Base-by-base conservation (phyloP, 2,113 vertebrate genomes). In the Toxotes chatareus region DNA sequence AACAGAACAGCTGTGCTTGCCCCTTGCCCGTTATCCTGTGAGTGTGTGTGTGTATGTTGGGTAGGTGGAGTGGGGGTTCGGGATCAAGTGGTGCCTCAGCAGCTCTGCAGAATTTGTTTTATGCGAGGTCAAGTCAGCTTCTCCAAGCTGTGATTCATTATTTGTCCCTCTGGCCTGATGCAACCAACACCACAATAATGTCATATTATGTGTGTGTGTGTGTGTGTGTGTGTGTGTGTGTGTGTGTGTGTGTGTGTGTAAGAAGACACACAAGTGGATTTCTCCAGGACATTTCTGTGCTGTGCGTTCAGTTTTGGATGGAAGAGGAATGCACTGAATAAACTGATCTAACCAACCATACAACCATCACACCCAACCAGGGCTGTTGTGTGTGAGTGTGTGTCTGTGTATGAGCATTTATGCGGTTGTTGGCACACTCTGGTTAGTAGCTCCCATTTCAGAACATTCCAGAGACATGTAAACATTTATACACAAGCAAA, bases 391-490 rank as follows among this genome's bases (percentile, higher is more conserved):
- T 17, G 32, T 74, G 34, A 55, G 53, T 38, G 21, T 62, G 27
- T 47, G 55, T 55, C 55, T 62, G 31, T 46, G 53, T 68, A 60
- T 68, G 80, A 31, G 63, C 32, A 53, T 76, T 67, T 56, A 64
- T 85, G 85, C 73, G 79, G 70, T 64, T 85, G 81, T 83, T 90
- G 85, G 88, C 84, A 42, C 62, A 72, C 53, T 77, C 79, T 88
- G 66, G 82, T 71, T 65, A 85, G 79, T 31, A 44, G 69, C 59
- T 92, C 89, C 68, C 77, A 81, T 90, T 93, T 90, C 92, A 89
- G 88, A 88, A 93, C 92, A 90, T 93, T 93, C 88, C 90, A 83
- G 86, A 70, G 78, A 64, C 88, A 86, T 91, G 90, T 92, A 93
- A 93, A 94, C 90, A 92, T 92, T 93, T 92, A 89, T 82, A 53